These are phyloP conservation scores for Coelopa pilipes DNA, from an alignment of 2,888 invertebrate genomes.

Conservation along the genomic window DNA sequence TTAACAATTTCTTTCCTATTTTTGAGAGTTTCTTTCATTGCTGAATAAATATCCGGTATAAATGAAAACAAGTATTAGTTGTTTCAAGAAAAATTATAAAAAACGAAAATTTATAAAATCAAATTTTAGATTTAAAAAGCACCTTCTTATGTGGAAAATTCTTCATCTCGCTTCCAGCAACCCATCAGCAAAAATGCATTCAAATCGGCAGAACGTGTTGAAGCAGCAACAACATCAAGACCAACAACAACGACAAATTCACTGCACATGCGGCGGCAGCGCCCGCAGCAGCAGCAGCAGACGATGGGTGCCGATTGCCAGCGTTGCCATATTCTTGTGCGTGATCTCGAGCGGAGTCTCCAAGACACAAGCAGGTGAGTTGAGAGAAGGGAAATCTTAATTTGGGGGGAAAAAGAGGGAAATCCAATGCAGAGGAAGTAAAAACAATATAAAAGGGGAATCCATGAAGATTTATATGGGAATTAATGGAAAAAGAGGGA, in stretches of 20 bases:
- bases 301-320: slow-evolving; percentile 42
- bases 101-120: background rate
- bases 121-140: background rate
- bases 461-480: no score
- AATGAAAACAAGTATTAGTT: background rate
- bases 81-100: background rate
- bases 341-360: slow-evolving; percentile 48
- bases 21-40: no score
- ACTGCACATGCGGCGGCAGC: no score
- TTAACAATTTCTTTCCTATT: no score
- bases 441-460: no score
- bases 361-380: slow-evolving; percentile 58
- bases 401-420: no score
- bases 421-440: background rate
- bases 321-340: slow-evolving; percentile 54
- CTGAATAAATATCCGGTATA: no score
- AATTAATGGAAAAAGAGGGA: no score
- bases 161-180: background rate
- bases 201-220: background rate
- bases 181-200: no score
- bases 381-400: no score
- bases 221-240: slow-evolving; percentile 47
- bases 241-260: slow-evolving; percentile 39
- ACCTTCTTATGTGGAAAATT: background rate
- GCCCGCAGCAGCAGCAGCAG: slow-evolving; percentile 27